Conservation (phyloP, 1,140 invertebrate genomes). For the Delia radicum region DNA sequence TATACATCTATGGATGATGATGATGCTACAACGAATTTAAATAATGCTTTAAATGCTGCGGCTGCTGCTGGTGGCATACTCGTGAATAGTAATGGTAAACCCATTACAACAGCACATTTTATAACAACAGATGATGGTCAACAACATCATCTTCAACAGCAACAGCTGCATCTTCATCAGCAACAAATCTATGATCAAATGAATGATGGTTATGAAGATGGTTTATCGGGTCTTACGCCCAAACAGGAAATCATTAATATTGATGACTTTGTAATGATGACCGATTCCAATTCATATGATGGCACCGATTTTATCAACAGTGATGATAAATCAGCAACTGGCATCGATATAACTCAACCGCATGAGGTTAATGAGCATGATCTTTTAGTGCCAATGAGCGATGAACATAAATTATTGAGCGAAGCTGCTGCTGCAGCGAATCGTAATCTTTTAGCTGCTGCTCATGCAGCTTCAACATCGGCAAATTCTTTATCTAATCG, state of each 20-base stretch:
- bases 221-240: slow-evolving; percentile 44
- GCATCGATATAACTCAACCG: slow-evolving; percentile 48
- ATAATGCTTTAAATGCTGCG: slow-evolving; percentile 6
- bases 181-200: slow-evolving; percentile 44
- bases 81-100: slow-evolving; percentile 27
- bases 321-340: slow-evolving; percentile 28
- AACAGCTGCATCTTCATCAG: slow-evolving; percentile 14
- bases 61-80: slow-evolving; percentile 32
- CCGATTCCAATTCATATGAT: slow-evolving; percentile 53
- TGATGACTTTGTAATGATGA: slow-evolving; percentile 54
- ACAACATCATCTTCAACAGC: neutral
- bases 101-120: slow-evolving; percentile 20
- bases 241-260: slow-evolving; percentile 55
- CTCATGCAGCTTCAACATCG: slow-evolving; percentile 5
- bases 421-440: slow-evolving; percentile 32
- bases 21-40: slow-evolving; percentile 27
- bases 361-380: slow-evolving; percentile 36
- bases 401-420: slow-evolving; percentile 46
- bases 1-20: slow-evolving; percentile 47
- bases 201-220: slow-evolving; percentile 45
- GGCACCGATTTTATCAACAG: slow-evolving; percentile 55
- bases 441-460: neutral
- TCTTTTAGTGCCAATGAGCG: slow-evolving; percentile 41
- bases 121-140: slow-evolving; percentile 18
- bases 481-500: slow-evolving; percentile 26